These are phyloP conservation scores for Brachionus asplanchnoidis DNA, from an alignment of 1,140 invertebrate species.

Conservation along the genomic window DNA sequence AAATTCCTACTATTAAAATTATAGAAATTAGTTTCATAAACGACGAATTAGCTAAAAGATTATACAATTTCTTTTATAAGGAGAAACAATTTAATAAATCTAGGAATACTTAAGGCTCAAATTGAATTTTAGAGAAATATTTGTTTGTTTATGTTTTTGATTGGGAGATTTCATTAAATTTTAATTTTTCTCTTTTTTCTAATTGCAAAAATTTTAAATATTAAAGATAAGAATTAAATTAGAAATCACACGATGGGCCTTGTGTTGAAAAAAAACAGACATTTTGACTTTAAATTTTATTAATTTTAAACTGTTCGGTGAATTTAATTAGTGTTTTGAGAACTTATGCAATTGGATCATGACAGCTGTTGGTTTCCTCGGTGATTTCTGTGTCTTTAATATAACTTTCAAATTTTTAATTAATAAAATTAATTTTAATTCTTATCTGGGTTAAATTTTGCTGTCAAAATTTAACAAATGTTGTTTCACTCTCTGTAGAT, in stretches of 20 bases:
- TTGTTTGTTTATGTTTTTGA: not conserved
- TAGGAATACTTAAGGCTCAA: slow-evolving; percentile 3
- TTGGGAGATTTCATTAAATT: not conserved
- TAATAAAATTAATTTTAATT: not conserved
- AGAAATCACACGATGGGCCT: not conserved
- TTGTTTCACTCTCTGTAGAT: too few relatives aligned
- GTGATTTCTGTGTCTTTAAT: not conserved
- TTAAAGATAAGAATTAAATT: not conserved
- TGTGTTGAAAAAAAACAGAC: not conserved
- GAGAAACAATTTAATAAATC: not conserved
- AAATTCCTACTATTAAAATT: slow-evolving; percentile 1
- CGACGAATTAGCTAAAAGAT: slow-evolving; percentile 5
- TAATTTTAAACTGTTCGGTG: not conserved
- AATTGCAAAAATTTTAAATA: not conserved
- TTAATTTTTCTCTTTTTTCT: not conserved
- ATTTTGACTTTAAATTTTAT: not conserved
- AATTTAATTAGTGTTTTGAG: not conserved
- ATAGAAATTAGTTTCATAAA: slow-evolving; percentile 19
- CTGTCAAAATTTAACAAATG: not conserved
- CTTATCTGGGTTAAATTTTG: not conserved
- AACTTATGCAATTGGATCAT: not conserved
- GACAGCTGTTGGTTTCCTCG: not conserved
- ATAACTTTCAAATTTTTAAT: not conserved
- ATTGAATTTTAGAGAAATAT: not conserved
- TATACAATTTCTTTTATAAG: not conserved